Conservation (phyloP, 1,140 invertebrate genomes). For the Ceratina calcarata region DNA sequence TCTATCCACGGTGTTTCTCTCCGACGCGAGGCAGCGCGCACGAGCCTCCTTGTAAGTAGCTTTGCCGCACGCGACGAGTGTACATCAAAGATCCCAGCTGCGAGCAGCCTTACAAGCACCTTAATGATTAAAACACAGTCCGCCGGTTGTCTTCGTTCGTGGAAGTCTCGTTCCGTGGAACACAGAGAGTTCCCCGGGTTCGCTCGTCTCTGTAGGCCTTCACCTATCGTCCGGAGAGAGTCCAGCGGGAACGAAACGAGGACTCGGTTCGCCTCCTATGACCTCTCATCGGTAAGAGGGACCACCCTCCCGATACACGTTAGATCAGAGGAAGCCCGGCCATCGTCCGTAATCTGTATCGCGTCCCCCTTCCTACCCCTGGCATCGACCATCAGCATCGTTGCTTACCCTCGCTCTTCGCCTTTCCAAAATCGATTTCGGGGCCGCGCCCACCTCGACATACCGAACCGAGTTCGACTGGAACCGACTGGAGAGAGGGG, state of each 20-base stretch:
- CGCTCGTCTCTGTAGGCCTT: conserved; percentile 19
- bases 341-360: conserved; percentile 73
- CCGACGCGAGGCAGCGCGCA: neutral
- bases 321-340: conserved; percentile 69
- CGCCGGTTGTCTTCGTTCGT: conserved; percentile 1
- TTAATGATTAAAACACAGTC: conserved; percentile 49
- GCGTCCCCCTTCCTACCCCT: conserved; percentile 44
- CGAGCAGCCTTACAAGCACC: conserved; percentile 38
- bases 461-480: conserved; percentile 68
- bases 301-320: conserved; percentile 64
- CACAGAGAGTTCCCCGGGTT: neutral
- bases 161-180: neutral
- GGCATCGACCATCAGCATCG: conserved; percentile 36
- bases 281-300: conserved; percentile 46
- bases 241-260: neutral
- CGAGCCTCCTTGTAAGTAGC: conserved; percentile 27
- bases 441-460: conserved; percentile 75
- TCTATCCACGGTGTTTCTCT: too few species aligned
- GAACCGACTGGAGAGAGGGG: conserved; percentile 34
- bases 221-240: neutral
- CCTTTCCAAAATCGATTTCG: conserved; percentile 79
- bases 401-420: conserved; percentile 62
- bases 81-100: conserved; percentile 44
- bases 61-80: conserved; percentile 30
- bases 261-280: conserved; percentile 27